Evolutionary conservation across 2,113 vertebrate species (phyloP).

Genomic region (Origma solitaria): DNA sequence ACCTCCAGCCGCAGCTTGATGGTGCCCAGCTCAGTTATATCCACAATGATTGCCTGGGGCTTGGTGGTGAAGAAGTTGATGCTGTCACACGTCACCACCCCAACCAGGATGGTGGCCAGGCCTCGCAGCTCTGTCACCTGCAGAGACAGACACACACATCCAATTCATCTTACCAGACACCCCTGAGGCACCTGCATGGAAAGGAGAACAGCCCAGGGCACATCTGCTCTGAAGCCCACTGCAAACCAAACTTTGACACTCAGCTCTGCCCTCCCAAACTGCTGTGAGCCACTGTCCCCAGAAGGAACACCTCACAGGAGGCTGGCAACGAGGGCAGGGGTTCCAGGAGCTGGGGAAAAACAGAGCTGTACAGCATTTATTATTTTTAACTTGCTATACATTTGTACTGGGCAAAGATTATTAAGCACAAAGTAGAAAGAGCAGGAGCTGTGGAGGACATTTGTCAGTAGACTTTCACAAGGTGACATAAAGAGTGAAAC

Average conservation of each 20-base stretch:
- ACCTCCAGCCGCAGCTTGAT: constrained; percentile 95
- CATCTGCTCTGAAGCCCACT: neutral
- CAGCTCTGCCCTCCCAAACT: neutral
- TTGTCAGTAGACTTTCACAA: neutral
- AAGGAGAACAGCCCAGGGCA: neutral
- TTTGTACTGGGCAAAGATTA: neutral
- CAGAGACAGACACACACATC: neutral
- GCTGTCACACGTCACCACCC: constrained; percentile 84
- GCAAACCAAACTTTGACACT: neutral
- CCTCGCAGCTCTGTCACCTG: constrained; percentile 92
- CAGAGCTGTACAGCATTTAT: neutral
- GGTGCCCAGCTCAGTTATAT: constrained; percentile 94
- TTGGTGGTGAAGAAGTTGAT: constrained; percentile 85
- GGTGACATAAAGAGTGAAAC: neutral
- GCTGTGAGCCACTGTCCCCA: neutral
- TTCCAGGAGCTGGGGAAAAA: neutral
- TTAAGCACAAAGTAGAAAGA: neutral
- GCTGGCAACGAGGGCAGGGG: neutral
- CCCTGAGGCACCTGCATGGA: rapidly evolving
- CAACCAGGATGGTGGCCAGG: constrained; percentile 85
- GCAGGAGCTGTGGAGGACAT: neutral
- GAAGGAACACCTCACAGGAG: rapidly evolving
- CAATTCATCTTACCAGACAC: neutral
- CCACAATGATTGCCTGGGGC: constrained; percentile 87
- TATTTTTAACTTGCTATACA: neutral